Evolutionary conservation across 2,797 vertebrate genomes (phyloP).

Genomic region (Sciaenops ocellatus): DNA sequence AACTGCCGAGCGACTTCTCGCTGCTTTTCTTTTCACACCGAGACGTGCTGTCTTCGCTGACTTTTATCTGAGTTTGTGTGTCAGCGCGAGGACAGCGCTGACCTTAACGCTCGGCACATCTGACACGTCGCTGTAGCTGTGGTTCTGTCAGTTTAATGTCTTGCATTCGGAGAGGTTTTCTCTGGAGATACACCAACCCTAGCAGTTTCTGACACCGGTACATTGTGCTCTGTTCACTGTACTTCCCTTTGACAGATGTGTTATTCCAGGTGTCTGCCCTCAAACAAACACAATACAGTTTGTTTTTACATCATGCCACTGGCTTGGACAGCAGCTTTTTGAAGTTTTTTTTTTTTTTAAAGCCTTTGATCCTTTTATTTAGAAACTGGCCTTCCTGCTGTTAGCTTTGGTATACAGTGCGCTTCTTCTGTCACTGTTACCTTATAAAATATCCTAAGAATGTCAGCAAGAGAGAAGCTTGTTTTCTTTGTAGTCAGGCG

Average conservation of each 20-base stretch:
- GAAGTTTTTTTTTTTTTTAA: conserved; percentile 65
- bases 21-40: conserved; percentile 50
- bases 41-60: conserved; percentile 18
- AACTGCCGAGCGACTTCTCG: conserved; percentile 50
- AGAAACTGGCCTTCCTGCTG: conserved; percentile 54
- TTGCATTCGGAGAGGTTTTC: neutral
- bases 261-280: conserved; percentile 76
- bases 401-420: conserved; percentile 34
- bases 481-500: neutral
- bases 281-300: conserved; percentile 55
- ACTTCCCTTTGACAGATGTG: conserved; percentile 58
- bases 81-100: conserved; percentile 50
- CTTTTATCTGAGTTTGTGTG: conserved; percentile 37
- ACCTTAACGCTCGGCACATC: conserved; percentile 40
- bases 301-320: conserved; percentile 60
- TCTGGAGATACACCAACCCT: conserved; percentile 8
- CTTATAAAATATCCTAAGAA: conserved; percentile 21
- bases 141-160: conserved; percentile 28
- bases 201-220: conserved; percentile 20
- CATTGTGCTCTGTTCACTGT: conserved; percentile 10
- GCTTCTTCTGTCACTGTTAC: conserved; percentile 37
- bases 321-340: conserved; percentile 58
- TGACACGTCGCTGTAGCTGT: conserved; percentile 27
- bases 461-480: neutral
- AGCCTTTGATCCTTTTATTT: conserved; percentile 54